Percentiles rank a stretch among this genome's conserved stretches.
These are phyloP conservation scores for Electrona antarctica DNA, from an alignment of 2,113 vertebrate genomes.

Conservation along the genomic window DNA sequence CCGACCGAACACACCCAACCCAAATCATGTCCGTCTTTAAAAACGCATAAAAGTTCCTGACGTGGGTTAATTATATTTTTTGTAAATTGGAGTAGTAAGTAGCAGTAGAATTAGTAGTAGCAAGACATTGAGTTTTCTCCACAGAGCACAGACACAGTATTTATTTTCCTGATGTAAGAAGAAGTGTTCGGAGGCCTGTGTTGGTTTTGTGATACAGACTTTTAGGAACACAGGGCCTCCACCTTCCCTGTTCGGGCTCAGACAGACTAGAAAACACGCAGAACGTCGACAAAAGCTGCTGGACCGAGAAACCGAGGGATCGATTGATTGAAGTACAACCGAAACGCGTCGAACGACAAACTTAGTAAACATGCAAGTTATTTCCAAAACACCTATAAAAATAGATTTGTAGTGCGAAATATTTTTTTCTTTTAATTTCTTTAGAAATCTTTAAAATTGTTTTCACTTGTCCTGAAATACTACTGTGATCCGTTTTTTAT, in stretches of 20 bases:
- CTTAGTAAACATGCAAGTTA: constrained; percentile 81
- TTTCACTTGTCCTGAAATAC: constrained; percentile 79
- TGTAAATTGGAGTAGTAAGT: too few relatives aligned
- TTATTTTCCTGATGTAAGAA: constrained; percentile 72
- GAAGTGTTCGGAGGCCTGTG: constrained; percentile 40
- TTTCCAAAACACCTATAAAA: constrained; percentile 87
- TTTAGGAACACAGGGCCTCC: constrained; percentile 55
- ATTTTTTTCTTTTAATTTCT: constrained; percentile 81
- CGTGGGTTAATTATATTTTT: constrained; percentile 55
- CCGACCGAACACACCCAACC: constrained; percentile 1
- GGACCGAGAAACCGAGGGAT: constrained; percentile 60
- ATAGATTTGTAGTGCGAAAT: constrained; percentile 87
- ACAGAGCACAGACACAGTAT: constrained; percentile 72
- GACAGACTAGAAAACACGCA: constrained; percentile 71
- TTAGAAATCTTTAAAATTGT: constrained; percentile 83
- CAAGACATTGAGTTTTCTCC: constrained; percentile 70
- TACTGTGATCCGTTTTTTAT: constrained; percentile 57
- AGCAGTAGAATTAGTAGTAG: constrained; percentile 36
- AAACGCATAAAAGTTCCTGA: constrained; percentile 50
- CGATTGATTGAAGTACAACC: constrained; percentile 58
- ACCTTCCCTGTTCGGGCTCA: constrained; percentile 53
- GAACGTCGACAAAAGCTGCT: constrained; percentile 64
- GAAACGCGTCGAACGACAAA: constrained; percentile 63
- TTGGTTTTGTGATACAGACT: constrained; percentile 46
- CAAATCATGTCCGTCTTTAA: constrained; percentile 42